Conservation (phyloP, 1,140 invertebrate genomes). For the Ceratosolen solmsi region DNA sequence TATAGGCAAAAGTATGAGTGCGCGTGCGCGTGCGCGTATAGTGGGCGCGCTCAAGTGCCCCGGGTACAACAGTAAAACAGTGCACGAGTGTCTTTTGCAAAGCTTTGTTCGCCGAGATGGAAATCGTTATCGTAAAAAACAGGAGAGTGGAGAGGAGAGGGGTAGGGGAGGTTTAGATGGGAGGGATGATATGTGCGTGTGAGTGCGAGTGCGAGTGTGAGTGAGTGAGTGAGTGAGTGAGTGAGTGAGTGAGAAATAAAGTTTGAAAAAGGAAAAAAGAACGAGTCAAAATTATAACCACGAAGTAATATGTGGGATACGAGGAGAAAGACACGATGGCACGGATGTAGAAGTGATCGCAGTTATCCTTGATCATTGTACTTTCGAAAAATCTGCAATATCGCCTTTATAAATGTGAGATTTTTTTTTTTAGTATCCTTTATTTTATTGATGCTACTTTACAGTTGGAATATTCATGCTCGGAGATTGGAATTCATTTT, state of each 20-base stretch:
- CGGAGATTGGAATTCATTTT: constrained; percentile 18
- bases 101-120: constrained; percentile 39
- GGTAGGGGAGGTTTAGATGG: background rate
- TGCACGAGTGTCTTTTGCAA: background rate
- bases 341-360: constrained; percentile 2
- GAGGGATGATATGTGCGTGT: background rate
- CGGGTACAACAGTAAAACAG: background rate
- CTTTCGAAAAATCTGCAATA: constrained; percentile 20
- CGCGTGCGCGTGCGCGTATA: background rate
- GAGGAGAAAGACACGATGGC: background rate
- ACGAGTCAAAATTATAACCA: constrained; percentile 37
- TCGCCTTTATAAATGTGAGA: constrained; percentile 20
- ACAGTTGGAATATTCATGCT: constrained; percentile 8
- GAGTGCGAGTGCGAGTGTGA: background rate
- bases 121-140: constrained; percentile 27
- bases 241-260: background rate
- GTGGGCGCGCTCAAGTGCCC: background rate
- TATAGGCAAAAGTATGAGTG: background rate
- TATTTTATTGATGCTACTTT: constrained; percentile 23
- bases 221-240: background rate
- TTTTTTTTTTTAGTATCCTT: constrained; percentile 3
- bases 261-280: background rate
- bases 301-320: constrained; percentile 1
- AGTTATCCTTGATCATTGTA: constrained; percentile 41
- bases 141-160: background rate